Evolutionary conservation across 1,140 invertebrate genomes (phyloP).

Genomic region (Cataglyphis hispanica): DNA sequence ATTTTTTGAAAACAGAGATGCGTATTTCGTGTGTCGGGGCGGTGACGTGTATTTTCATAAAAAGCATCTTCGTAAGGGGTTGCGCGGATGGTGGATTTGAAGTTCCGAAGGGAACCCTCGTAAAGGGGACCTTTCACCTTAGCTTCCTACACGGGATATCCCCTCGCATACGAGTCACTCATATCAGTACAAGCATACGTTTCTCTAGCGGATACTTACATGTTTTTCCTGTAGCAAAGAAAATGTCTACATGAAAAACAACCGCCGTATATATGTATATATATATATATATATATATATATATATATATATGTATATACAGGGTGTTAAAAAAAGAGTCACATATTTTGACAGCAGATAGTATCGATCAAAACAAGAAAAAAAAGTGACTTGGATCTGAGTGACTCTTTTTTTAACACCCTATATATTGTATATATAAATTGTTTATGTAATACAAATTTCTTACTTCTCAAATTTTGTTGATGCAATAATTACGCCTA

Average conservation of each 20-base stretch:
- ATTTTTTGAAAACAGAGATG: background rate
- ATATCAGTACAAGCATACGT: background rate
- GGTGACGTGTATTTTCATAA: background rate
- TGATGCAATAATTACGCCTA: background rate
- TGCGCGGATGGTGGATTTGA: background rate
- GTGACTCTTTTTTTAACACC: too few species aligned
- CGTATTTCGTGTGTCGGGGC: background rate
- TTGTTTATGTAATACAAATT: too few species aligned
- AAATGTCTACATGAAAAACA: background rate
- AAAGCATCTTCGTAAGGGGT: background rate
- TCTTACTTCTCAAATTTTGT: background rate
- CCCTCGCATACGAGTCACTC: background rate
- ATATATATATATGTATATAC: too few species aligned
- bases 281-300: too few species aligned
- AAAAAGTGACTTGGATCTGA: too few species aligned
- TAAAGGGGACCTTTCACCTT: constrained; percentile 40
- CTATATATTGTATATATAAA: too few species aligned
- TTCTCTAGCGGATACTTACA: background rate
- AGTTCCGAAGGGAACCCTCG: background rate
- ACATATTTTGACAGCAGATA: too few species aligned
- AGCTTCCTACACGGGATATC: background rate
- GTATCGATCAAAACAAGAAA: too few species aligned
- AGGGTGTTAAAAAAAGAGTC: too few species aligned
- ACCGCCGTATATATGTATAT: background rate
- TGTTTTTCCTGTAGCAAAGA: constrained; percentile 12